Evolutionary conservation across 2,797 vertebrate genomes (phyloP).

Genomic region (Enteromius treurensis): DNA sequence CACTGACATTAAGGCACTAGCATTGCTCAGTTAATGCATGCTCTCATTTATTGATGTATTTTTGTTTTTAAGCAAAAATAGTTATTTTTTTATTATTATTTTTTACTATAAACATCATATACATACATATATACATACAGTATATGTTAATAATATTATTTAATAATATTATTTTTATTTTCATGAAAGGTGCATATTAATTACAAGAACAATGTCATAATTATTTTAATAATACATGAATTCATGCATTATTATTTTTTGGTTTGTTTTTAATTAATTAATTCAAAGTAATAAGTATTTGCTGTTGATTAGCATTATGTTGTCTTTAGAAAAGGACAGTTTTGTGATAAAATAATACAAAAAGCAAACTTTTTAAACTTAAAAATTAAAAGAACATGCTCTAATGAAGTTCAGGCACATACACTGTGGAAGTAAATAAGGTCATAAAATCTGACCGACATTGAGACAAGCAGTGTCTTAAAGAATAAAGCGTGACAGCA

Average conservation of each 20-base stretch:
- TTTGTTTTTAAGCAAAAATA: too few species aligned
- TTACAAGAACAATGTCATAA: too few species aligned
- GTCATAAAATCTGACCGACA: constrained; percentile 5
- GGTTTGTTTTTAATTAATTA: neutral
- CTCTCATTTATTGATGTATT: neutral
- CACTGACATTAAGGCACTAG: neutral
- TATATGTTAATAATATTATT: too few species aligned
- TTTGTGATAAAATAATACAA: neutral
- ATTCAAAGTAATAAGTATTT: neutral
- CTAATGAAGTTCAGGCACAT: neutral
- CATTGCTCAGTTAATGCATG: neutral
- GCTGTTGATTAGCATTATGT: neutral
- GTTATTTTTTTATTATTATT: too few species aligned
- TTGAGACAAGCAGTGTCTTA: constrained; percentile 15
- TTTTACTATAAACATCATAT: too few species aligned
- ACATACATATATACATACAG: too few species aligned
- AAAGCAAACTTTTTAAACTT: neutral
- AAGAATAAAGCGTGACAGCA: constrained; percentile 33
- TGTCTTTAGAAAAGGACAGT: neutral
- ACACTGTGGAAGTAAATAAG: neutral
- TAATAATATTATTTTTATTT: too few species aligned
- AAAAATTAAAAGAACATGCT: neutral
- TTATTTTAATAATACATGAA: neutral
- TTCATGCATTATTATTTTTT: neutral
- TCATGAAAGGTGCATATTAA: too few species aligned